Evolutionary conservation across 2,113 vertebrate species (phyloP), one percentile per base, ranked within the genome.

Genomic region (Natator depressus): DNA sequence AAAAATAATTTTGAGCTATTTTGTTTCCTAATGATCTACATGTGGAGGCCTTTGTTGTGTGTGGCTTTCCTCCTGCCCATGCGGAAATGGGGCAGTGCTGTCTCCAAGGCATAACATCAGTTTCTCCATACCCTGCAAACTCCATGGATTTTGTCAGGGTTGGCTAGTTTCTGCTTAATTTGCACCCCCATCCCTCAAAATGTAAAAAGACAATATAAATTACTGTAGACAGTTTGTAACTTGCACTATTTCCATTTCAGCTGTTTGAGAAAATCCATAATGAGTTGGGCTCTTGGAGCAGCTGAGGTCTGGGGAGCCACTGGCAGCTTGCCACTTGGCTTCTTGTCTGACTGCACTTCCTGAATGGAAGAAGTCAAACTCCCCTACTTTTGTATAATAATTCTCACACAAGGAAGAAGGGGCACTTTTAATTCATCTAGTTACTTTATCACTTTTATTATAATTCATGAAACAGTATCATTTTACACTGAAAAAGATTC

Each of bases 191-290:
- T 93, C 14, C 53, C 46, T 50, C 10, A 31, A 2, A 0, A 14
- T 0, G 0, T 85, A 24, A 38, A 24, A 87, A 4, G 4, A 31
- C 17, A 31, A 22, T 12, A 4, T 10, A 10, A 22, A 17, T 47
- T 6, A 4, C 62, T 55, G 38, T 80, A 0, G 0, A 69, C 10
- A 8, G 85, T 17, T 7, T 72, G 83, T 65, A 55, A 46, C 87
- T 93, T 42, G 59, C 0, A 2, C 27, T 78, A 25, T n/a, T 86
- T 47, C 80, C 81, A 81, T 0, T 59, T 78, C 42, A 47, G 75
- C 42, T 46, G 42, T 78, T 57, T 51, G 27, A 59, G 25, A 84
- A 42, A 81, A 53, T 54, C 85, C 38, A 4, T 11, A 0, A 1
- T 10, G 79, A 82, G 65, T 0, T 35, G 84, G 78, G 76, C 29